phyloP scores from a whole-genome alignment of 2,113 vertebrate genomes.

The Cettia cetti region DNA sequence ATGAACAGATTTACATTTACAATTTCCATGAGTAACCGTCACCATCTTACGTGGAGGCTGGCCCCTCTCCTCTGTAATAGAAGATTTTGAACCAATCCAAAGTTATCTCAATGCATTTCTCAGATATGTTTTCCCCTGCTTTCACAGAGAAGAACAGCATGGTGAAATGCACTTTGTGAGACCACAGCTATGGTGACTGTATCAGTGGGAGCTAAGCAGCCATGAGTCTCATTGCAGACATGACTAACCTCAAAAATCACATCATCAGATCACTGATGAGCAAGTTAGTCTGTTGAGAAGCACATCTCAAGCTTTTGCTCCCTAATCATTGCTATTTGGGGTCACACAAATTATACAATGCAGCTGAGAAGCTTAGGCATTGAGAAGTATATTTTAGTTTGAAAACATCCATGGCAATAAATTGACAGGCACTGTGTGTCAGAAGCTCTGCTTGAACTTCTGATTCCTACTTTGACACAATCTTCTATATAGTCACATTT shows the following conservation, averaged over 20 bases:
- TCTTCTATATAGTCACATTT: neutral
- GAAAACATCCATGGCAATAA: neutral
- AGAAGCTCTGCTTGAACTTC: neutral
- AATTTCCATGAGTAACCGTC: accelerated
- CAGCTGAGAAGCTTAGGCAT: neutral
- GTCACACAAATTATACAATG: neutral
- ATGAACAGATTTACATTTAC: neutral
- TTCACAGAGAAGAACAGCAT: neutral
- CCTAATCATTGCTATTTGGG: neutral
- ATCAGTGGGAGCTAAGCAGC: neutral
- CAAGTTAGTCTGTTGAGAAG: neutral
- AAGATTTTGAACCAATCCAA: neutral
- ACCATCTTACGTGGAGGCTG: neutral
- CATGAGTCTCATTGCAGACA: neutral
- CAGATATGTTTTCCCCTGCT: neutral
- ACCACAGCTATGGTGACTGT: neutral
- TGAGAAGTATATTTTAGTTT: neutral
- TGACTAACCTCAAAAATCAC: neutral
- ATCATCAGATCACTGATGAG: neutral
- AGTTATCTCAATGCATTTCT: neutral
- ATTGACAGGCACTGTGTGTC: neutral
- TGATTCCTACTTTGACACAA: neutral
- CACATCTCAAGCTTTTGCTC: neutral
- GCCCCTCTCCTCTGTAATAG: neutral
- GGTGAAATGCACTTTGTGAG: neutral